Evolutionary conservation across 2,113 vertebrate genomes (phyloP), one percentile per base, ranked within the genome.

Genomic region (Seriola dumerili): DNA sequence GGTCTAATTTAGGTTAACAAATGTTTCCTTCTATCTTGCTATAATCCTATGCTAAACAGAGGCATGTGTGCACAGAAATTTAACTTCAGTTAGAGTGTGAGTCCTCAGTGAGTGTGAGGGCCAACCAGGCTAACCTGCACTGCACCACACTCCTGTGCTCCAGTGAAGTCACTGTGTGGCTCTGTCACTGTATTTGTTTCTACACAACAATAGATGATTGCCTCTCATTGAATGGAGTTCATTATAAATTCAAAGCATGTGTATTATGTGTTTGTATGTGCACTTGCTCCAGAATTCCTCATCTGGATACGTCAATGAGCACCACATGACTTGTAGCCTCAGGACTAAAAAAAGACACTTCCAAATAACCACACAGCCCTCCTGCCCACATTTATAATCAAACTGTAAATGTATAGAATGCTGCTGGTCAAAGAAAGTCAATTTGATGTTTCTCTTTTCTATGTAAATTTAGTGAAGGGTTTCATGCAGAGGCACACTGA

Each of bases 141-240:
- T 89, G 88, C 72, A 54, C 40, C 72, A 84, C 48, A 10, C n/a
- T 32, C 42, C 46, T 29, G 44, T 58, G 34, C 40, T 52, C 44
- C 11, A 13, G n/a, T 3, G 23, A 46, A 21, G 52, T 67, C 12
- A 76, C 21, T 48, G 11, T 8, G 66, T 2, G 7, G 9, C 50
- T 44, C 68, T 16, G 17, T 71, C 55, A 13, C 23, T 19, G 48
- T 5, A 61, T 54, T 38, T 79, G 23, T 19, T 44, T 38, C 55
- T 10, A 55, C 29, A 25, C 44, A 69, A 66, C 38, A 63, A 55
- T 34, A n/a, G n/a, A 38, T 38, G 5, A 19, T 46, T n/a, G 17
- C 38, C 12, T 36, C 74, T 55, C 14, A 13, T 7, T 42, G 19
- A 65, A 61, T 8, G 8, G 34, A 4, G 9, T 32, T 63, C 12